Percentiles rank a stretch among this genome's conserved stretches.
These are phyloP conservation scores for Tortrix viridana DNA, from an alignment of 2,888 invertebrate genomes.

Conservation along the genomic window DNA sequence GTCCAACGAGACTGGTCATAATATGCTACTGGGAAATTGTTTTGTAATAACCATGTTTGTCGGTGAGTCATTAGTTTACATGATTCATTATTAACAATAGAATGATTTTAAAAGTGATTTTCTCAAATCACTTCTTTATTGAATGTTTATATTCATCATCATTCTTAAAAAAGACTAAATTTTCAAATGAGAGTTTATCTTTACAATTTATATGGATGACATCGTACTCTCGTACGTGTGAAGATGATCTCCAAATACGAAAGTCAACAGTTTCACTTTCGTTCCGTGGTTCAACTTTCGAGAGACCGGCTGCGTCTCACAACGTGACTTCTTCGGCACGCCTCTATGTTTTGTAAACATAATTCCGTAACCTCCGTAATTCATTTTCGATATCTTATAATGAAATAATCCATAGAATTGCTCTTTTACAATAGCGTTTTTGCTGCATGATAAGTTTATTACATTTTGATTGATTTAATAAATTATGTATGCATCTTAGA, in stretches of 20 bases:
- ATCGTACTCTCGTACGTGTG: slow-evolving; percentile 47
- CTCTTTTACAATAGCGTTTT: slow-evolving; percentile 11
- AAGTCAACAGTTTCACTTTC: slow-evolving; percentile 75
- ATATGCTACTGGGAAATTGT: slow-evolving; percentile 13
- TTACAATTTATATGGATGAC: slow-evolving; percentile 57
- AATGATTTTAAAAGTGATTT: slow-evolving; percentile 18
- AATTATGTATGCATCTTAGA: neutral
- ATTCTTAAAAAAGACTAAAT: slow-evolving; percentile 9
- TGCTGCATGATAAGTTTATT: slow-evolving; percentile 8
- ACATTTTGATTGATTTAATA: slow-evolving; percentile 10
- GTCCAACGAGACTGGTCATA: slow-evolving; percentile 19
- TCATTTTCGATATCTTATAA: slow-evolving; percentile 33
- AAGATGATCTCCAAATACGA: slow-evolving; percentile 59
- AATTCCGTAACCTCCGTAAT: slow-evolving; percentile 46
- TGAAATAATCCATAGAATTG: slow-evolving; percentile 25
- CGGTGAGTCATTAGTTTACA: slow-evolving; percentile 24
- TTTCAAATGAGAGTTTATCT: slow-evolving; percentile 14
- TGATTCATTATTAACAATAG: slow-evolving; percentile 28
- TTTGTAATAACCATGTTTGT: slow-evolving; percentile 21
- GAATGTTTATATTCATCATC: slow-evolving; percentile 10
- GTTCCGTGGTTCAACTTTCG: slow-evolving; percentile 66
- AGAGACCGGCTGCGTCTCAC: slow-evolving; percentile 47
- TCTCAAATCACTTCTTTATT: slow-evolving; percentile 19
- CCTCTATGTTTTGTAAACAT: slow-evolving; percentile 62
- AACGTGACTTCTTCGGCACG: slow-evolving; percentile 55